phyloP scores from a whole-genome alignment of 2,113 vertebrate species.

The Gobio gobio region DNA sequence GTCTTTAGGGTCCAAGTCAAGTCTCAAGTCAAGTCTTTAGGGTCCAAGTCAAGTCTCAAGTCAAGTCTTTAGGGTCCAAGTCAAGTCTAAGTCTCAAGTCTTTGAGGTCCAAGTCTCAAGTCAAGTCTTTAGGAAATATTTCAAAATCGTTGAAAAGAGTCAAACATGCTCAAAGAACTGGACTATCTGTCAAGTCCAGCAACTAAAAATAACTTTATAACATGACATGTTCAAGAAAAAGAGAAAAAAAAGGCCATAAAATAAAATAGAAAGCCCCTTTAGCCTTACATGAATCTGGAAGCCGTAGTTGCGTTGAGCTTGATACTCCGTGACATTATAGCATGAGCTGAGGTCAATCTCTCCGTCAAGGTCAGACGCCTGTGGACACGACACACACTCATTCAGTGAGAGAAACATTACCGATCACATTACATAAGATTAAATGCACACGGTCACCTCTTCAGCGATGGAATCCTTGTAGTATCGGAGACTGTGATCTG shows the following conservation, averaged over 20 bases:
- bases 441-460: constrained; percentile 67
- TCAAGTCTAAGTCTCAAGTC: no score
- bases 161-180: neutral
- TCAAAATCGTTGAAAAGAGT: neutral
- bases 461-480: constrained; percentile 84
- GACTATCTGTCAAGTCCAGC: neutral
- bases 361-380: constrained; percentile 82
- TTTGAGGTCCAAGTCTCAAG: no score
- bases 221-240: neutral
- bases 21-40: no score
- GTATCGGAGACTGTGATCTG: constrained; percentile 81
- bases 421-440: no score
- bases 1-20: no score
- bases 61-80: no score
- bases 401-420: neutral
- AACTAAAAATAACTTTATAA: neutral
- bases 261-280: no score
- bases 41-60: no score
- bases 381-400: neutral
- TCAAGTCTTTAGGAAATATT: no score
- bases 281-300: constrained; percentile 81
- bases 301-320: constrained; percentile 82
- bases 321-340: constrained; percentile 80
- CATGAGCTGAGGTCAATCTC: constrained; percentile 81
- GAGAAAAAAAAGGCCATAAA: neutral